Conservation (phyloP, 2,797 vertebrate genomes). For the Periophthalmus magnuspinnatus region DNA sequence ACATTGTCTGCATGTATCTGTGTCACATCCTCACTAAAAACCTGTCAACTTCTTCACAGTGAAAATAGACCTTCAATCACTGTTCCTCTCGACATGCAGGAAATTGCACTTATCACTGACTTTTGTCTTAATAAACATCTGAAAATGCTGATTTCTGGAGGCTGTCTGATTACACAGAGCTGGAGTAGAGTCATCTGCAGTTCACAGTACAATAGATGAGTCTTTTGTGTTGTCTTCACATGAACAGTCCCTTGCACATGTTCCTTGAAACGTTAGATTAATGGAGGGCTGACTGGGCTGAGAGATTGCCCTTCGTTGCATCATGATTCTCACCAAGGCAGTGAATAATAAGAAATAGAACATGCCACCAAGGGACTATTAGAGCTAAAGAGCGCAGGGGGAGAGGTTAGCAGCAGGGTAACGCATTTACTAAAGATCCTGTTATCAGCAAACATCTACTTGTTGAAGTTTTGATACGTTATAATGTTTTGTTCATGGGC, state of each 20-base stretch:
- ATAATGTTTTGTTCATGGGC: not conserved
- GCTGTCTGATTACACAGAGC: not conserved
- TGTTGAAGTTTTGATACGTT: not conserved
- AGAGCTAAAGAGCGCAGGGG: slow-evolving; percentile 39
- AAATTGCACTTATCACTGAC: not conserved
- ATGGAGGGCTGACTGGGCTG: not conserved
- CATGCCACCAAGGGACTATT: slow-evolving; percentile 24
- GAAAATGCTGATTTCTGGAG: not conserved
- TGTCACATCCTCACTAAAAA: not conserved
- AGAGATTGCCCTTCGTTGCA: slow-evolving; percentile 36
- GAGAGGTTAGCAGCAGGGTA: slow-evolving; percentile 12
- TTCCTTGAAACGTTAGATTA: slow-evolving; percentile 7
- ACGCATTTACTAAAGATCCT: not conserved
- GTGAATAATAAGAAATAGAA: slow-evolving; percentile 38
- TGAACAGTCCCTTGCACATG: not conserved
- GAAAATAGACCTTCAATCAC: not conserved
- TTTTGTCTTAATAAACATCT: not conserved
- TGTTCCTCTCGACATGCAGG: not conserved
- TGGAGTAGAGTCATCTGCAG: not conserved
- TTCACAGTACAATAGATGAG: not conserved
- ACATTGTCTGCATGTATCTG: too few relatives aligned
- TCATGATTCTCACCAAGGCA: slow-evolving; percentile 38
- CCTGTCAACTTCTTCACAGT: not conserved
- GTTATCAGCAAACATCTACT: not conserved
- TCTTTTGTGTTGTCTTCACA: not conserved